Base-by-base conservation (phyloP, 2,797 vertebrate species). In the Chaunax sp. region DNA sequence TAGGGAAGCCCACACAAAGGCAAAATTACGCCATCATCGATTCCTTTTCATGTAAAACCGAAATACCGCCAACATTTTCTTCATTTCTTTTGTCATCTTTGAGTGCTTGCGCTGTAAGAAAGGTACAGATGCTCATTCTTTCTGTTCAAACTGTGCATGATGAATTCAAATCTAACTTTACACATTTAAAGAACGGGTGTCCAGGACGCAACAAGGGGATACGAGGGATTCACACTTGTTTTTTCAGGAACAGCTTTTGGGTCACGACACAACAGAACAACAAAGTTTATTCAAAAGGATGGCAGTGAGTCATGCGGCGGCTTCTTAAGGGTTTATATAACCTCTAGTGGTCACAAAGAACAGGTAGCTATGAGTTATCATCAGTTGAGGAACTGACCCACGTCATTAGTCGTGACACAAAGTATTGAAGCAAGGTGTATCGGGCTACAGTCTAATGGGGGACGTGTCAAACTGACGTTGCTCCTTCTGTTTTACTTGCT, bases 291-390 rank as follows among this genome's bases (percentile, higher is more conserved):
- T 51, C 38, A 25, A 38, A 40, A 50, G 53, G 47, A 9, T 18
- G 35, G 51, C 46, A 37, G 40, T 10, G 16, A 45, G 22, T 53
- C 56, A 59, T 37, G 65, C 60, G 35, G 47, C 35, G 22, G n/a
- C 35, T 28, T 1, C 40, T 28, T 1, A 3, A 18, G 18, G 18
- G 13, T 40, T 40, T 30, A 20, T 20, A 20, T 37, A 38, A 26
- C 43, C 30, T 33, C 30, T 55, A 22, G 28, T 37, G 38, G 64
- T 51, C 40, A 15, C 23, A 45, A 51, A 40, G 30, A 60, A 46
- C 43, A 5, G 18, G 0, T 53, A 45, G 20, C 19, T 41, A 0
- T 5, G 14, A 38, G 38, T n/a, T 15, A 38, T 61, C 22, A 51
- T 15, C 14, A 33, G 33, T 16, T 55, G 23, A 64, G 43, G 37